Base-by-base conservation (phyloP, 2,797 vertebrate species). In the Malurus splendens region DNA sequence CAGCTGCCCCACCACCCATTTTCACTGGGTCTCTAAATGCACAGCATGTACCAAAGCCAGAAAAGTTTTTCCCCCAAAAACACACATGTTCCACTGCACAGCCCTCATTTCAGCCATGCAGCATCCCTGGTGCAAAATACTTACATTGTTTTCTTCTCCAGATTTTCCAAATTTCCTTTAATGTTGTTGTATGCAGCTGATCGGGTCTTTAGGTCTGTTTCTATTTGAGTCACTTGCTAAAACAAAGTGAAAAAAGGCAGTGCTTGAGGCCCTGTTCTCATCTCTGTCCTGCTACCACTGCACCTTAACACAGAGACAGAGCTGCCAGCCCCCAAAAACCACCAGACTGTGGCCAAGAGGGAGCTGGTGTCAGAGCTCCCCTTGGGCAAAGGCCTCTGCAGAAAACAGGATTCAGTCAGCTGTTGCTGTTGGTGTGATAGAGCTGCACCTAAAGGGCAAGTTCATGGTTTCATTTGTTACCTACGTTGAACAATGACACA, bases 171-270 rank as follows among this genome's bases (percentile, higher is more conserved):
- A 67, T 96, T 98, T 20, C 92, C 95, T 96, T 98, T 99, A 80
- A 98, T 96, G 17, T 96, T 97, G 91, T 92, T 98, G 96, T 98
- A 99, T 0, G 97, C 95, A 4, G 96, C 93, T 23, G 97, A 96
- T 54, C 98, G 95, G n/a, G 97, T 96, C 96, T 98, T 99, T 72
- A 99, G 87, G 65, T 99, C 99, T 15, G 95, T 57, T 92, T 99
- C 98, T 64, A 98, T 98, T 91, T 98, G 98, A 42, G 96, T 97
- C 80, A 99, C 95, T 97, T 99, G 98, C 99, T 99, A 94, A 85
- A 89, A 51, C 32, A 59, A 86, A 95, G 83, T 41, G 13, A 82
- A 76, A 90, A 65, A 38, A 51, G 14, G 18, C 24, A 11, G 56
- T 27, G 47, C 52, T 71, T n/a, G 36, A 56, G 54, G 54, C 19